Conservation (phyloP, 2,797 vertebrate species). For the Triplophysa bombifrons region DNA sequence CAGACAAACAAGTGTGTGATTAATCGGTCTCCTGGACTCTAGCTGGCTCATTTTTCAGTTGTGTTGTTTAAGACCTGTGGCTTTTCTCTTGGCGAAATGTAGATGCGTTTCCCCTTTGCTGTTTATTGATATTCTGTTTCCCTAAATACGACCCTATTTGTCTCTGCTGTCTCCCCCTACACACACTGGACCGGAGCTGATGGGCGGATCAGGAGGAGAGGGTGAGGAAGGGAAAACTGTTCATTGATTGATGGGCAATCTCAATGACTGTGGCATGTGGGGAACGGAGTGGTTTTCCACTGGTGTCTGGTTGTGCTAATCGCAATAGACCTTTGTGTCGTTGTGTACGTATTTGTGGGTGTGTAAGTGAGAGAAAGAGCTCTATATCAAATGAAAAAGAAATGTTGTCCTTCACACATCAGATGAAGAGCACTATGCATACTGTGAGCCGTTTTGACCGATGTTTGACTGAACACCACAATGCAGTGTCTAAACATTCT, state of each 20-base stretch:
- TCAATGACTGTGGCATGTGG: constrained; percentile 57
- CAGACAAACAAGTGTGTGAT: constrained; percentile 62
- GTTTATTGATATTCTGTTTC: constrained; percentile 78
- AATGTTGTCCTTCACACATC: neutral
- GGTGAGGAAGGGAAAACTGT: constrained; percentile 32
- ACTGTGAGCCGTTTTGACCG: neutral
- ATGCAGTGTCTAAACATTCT: neutral
- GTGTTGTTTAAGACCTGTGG: constrained; percentile 75
- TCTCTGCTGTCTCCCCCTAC: constrained; percentile 64
- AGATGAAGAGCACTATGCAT: neutral
- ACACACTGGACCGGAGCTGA: constrained; percentile 17
- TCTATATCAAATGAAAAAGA: constrained; percentile 4
- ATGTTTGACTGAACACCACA: neutral
- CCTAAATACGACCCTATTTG: constrained; percentile 73
- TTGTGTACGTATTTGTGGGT: neutral
- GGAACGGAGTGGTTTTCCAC: constrained; percentile 36
- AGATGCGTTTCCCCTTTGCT: constrained; percentile 60
- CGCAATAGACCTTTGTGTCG: constrained; percentile 27
- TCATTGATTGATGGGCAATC: constrained; percentile 67
- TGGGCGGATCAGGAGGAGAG: neutral
- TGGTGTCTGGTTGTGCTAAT: constrained; percentile 10
- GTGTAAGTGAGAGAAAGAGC: neutral
- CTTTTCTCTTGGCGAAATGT: constrained; percentile 45
- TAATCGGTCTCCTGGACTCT: constrained; percentile 65
- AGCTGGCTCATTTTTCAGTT: constrained; percentile 72